Conservation (phyloP, 2,888 invertebrate species). For the Conus canariensis region DNA sequence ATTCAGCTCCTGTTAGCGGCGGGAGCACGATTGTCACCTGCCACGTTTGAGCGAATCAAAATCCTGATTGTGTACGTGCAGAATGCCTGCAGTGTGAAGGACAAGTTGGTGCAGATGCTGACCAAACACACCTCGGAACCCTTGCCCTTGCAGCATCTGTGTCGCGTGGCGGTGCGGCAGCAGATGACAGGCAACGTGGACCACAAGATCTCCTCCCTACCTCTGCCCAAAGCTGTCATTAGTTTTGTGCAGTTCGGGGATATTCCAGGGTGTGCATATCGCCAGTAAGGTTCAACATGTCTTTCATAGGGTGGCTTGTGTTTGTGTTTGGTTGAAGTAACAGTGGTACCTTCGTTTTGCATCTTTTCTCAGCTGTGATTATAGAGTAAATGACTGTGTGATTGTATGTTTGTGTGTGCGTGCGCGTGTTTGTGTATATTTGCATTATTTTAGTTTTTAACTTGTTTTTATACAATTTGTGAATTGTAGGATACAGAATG, state of each 20-base stretch:
- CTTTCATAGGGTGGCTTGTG: neutral
- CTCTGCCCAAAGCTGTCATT: conserved; percentile 46
- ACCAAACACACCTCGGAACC: conserved; percentile 38
- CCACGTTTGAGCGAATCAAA: conserved; percentile 18
- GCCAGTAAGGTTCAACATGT: neutral
- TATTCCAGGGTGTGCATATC: conserved; percentile 36
- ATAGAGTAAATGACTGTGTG: too few relatives aligned
- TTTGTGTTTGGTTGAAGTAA: neutral
- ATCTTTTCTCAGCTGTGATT: too few relatives aligned
- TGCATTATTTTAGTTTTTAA: too few relatives aligned
- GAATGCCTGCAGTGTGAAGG: neutral
- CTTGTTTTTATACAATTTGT: too few relatives aligned
- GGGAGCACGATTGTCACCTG: conserved; percentile 35
- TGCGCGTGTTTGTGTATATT: too few relatives aligned
- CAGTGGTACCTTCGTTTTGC: neutral
- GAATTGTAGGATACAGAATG: too few relatives aligned
- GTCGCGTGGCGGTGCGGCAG: conserved; percentile 46
- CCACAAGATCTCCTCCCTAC: conserved; percentile 37
- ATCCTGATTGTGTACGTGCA: conserved; percentile 27
- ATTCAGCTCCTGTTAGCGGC: conserved; percentile 46
- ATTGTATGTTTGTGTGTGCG: too few relatives aligned
- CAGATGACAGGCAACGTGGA: conserved; percentile 38
- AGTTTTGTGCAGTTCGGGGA: conserved; percentile 48
- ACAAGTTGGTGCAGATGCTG: conserved; percentile 36
- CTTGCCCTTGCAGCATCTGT: conserved; percentile 42